Evolutionary conservation across 2,113 vertebrate species (phyloP).

Genomic region (Physeter macrocephalus): DNA sequence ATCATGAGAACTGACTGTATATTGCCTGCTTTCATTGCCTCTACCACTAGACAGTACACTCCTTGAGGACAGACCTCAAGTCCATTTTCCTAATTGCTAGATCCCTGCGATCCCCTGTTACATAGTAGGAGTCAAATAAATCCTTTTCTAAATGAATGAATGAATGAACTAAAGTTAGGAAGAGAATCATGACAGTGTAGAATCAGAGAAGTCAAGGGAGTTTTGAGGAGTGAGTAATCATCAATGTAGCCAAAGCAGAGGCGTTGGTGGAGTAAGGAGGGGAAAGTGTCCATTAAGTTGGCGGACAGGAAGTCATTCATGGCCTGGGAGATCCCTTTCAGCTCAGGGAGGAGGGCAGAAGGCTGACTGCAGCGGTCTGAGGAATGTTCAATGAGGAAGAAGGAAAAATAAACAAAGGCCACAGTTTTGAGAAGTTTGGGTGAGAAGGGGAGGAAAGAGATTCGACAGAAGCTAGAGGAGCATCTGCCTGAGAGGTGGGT

Average conservation of each 20-base stretch:
- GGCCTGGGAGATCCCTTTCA: neutral
- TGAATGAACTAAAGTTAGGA: neutral
- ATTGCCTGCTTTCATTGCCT: neutral
- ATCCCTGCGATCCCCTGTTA: neutral
- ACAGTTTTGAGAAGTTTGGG: neutral
- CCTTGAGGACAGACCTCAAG: accelerated
- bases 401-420: neutral
- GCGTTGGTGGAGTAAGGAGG: too few relatives aligned
- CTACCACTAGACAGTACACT: neutral
- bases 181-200: neutral
- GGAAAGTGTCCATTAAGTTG: neutral
- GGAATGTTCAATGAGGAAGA: neutral
- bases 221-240: neutral
- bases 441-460: neutral
- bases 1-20: neutral
- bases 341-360: neutral
- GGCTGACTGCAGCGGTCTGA: neutral
- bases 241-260: neutral
- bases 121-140: neutral
- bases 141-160: neutral
- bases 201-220: neutral
- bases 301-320: neutral
- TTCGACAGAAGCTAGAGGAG: neutral
- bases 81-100: neutral
- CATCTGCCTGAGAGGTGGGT: neutral